Conservation (phyloP, 1,140 invertebrate species). For the Campodea augens region DNA sequence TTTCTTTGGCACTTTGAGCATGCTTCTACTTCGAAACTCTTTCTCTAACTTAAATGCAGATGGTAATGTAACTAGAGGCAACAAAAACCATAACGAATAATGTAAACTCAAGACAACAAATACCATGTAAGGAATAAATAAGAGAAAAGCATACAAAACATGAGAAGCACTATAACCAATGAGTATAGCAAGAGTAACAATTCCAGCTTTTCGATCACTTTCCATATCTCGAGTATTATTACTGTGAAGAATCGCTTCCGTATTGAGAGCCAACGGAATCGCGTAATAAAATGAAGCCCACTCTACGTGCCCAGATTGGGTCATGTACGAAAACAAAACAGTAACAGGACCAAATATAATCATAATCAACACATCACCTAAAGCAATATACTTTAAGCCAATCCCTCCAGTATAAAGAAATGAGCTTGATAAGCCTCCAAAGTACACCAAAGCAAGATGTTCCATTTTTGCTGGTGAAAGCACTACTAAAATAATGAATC, state of each 20-base stretch:
- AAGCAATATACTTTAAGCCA: slow-evolving; percentile 79
- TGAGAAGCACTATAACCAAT: slow-evolving; percentile 79
- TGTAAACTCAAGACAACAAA: slow-evolving; percentile 65
- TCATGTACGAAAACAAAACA: slow-evolving; percentile 82
- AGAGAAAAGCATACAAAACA: slow-evolving; percentile 68
- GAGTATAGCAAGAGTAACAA: slow-evolving; percentile 82
- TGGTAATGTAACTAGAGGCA: slow-evolving; percentile 70
- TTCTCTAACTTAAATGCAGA: slow-evolving; percentile 78
- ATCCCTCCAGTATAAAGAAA: slow-evolving; percentile 86
- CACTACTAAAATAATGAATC: slow-evolving; percentile 57
- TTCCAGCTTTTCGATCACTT: slow-evolving; percentile 61
- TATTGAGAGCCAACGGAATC: slow-evolving; percentile 79
- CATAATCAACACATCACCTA: slow-evolving; percentile 75
- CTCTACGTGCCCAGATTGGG: slow-evolving; percentile 68
- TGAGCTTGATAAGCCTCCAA: slow-evolving; percentile 87
- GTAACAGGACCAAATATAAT: slow-evolving; percentile 86
- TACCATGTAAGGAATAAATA: slow-evolving; percentile 80
- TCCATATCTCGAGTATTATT: slow-evolving; percentile 85
- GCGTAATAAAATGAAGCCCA: slow-evolving; percentile 81
- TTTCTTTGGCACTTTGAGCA: slow-evolving; percentile 61
- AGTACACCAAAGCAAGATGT: slow-evolving; percentile 81
- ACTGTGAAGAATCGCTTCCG: slow-evolving; percentile 83
- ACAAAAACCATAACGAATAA: slow-evolving; percentile 66
- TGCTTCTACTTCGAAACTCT: slow-evolving; percentile 57
- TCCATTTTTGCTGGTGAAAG: slow-evolving; percentile 81